Percentiles rank a stretch among this genome's conserved stretches.
Evolutionary conservation across 2,113 vertebrate genomes (phyloP).

Genomic region (Ammodytes marinus): DNA sequence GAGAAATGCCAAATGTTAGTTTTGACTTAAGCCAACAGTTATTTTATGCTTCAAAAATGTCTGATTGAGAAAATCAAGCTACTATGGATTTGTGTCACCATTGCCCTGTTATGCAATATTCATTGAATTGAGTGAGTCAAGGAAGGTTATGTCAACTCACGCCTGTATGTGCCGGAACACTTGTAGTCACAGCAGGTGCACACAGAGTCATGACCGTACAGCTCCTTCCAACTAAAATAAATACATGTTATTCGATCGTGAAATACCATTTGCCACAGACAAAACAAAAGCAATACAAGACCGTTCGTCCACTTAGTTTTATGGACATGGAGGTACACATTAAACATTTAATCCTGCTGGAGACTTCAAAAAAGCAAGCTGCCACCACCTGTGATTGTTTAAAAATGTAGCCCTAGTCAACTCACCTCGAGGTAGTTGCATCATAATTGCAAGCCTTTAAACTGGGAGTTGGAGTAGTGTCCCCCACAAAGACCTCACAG

Average conservation of each 20-base stretch:
- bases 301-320: too few relatives aligned
- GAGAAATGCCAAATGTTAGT: rapidly evolving
- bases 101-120: too few relatives aligned
- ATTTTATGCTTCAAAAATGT: background rate
- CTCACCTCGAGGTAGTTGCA: background rate
- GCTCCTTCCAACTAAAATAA: slow-evolving; percentile 78
- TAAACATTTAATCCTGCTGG: background rate
- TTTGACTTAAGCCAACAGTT: background rate
- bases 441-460: slow-evolving; percentile 79
- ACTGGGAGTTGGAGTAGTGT: background rate
- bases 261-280: background rate
- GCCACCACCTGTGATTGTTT: background rate
- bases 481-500: too few relatives aligned
- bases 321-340: rapidly evolving
- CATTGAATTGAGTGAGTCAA: background rate
- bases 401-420: background rate
- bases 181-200: slow-evolving; percentile 74
- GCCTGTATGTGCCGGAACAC: slow-evolving; percentile 37
- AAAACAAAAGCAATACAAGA: background rate
- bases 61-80: background rate
- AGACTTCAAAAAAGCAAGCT: background rate
- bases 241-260: background rate
- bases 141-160: slow-evolving; percentile 33
- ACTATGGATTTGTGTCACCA: too few relatives aligned
- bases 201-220: slow-evolving; percentile 54